Base-by-base conservation (phyloP, 2,888 invertebrate genomes). In the Oegoconia quadripuncta region DNA sequence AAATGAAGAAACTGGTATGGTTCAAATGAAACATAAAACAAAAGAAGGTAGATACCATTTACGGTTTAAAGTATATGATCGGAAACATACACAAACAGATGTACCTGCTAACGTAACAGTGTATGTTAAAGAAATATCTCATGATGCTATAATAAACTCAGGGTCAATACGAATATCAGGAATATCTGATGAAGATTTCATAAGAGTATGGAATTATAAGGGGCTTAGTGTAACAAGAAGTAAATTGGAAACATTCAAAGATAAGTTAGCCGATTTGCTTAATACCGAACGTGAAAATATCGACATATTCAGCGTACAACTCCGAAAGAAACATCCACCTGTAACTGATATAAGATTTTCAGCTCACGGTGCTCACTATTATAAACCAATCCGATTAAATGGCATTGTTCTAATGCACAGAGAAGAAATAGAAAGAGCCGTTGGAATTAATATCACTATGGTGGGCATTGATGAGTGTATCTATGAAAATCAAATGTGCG, bases 21-120 rank as follows among this genome's bases (percentile, higher is more conserved):
- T 99, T 55, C 95, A 94, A 46, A 98, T 99, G 97, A 92, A 93
- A 64, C 95, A 96, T 51, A 96, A 96, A 43, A 97, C 97, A 1
- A 91, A 93, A 51, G 95, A 96, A 65, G 98, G 98, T 16, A 92
- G 91, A 60, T 95, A 95, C 65, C 91, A 95, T 61, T 78, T 95
- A 34, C 90, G 91, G 48, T 95, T 95, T 64, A 95, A 93, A 84
- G 98, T 97, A 0, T 97, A 96, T 72, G 98, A 98, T 79, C 90
- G 96, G 35, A 97, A 97, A 71, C 96, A 97, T 69, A 97, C 97
- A 0, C 97, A 97, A 76, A 95, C 95, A 0, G 96, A 97, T 74
- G 97, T 98, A 0, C 94, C 94, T 0, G 98, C 98, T n/a, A 97
- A 98, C 74, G 98, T 99, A 0, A 95, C 96, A 0, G 97, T 99